Conservation (phyloP, 2,888 invertebrate genomes). For the Aphodius granarius region DNA sequence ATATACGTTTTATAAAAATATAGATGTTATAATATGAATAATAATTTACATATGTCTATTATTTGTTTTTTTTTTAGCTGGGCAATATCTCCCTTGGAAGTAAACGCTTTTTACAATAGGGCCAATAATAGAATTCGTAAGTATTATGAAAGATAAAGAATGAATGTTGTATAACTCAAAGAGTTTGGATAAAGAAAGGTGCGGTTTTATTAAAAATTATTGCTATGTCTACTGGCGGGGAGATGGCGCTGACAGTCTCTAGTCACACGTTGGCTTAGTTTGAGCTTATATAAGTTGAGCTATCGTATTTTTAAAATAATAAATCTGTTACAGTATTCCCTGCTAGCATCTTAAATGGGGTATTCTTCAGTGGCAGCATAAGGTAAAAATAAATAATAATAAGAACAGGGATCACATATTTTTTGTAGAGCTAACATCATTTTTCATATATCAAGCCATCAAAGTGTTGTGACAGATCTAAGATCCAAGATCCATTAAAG, state of each 20-base stretch:
- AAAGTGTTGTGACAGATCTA: no score
- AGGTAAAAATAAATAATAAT: conserved; percentile 35
- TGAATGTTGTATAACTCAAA: no score
- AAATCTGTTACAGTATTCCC: conserved; percentile 43
- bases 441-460: no score
- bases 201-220: background rate
- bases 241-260: no score
- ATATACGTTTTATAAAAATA: no score
- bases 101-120: conserved; percentile 67
- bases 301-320: background rate
- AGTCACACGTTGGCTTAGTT: background rate
- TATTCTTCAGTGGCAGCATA: conserved; percentile 45
- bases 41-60: background rate
- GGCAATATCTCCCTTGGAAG: conserved; percentile 56
- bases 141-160: conserved; percentile 34
- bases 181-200: no score
- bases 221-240: no score
- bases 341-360: conserved; percentile 46
- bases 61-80: conserved; percentile 41
- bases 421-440: conserved; percentile 21
- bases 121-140: conserved; percentile 56
- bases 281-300: no score
- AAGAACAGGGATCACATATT: background rate
- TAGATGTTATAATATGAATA: no score
- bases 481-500: background rate